phyloP scores from a whole-genome alignment of 2,797 vertebrate species.

The Pseudochirops cupreus region DNA sequence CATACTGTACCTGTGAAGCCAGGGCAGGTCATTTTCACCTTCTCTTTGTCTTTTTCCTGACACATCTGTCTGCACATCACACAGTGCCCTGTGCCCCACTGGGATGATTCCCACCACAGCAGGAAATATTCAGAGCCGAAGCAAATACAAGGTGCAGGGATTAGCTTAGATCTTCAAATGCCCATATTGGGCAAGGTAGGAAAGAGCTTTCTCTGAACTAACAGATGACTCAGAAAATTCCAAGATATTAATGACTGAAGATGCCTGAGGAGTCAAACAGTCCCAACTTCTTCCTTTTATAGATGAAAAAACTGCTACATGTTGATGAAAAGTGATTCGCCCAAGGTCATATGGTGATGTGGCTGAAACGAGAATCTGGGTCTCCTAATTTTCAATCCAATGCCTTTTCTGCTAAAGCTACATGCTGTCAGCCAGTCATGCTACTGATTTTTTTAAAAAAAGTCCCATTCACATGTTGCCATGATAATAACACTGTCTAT shows the following conservation, averaged over 20 bases:
- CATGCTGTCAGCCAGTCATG: neutral
- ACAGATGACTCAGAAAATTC: slow-evolving; percentile 3
- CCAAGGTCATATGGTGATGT: neutral
- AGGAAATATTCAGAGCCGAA: neutral
- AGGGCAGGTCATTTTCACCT: neutral
- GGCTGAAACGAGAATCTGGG: neutral
- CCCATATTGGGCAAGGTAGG: neutral
- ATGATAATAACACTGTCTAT: neutral
- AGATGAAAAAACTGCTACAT: neutral
- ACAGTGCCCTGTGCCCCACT: neutral
- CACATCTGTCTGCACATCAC: neutral
- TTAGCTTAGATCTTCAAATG: neutral
- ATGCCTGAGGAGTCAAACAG: neutral
- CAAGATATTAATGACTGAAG: neutral
- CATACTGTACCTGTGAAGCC: neutral
- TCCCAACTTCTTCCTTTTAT: neutral
- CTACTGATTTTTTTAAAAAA: neutral
- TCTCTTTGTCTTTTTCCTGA: neutral
- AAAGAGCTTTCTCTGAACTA: neutral
- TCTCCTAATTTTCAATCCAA: neutral
- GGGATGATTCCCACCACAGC: neutral
- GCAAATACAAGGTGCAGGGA: neutral
- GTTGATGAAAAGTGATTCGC: neutral
- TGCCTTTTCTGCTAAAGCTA: neutral
- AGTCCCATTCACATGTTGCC: neutral